Percentiles rank a stretch among this genome's conserved stretches.
Conservation (phyloP, 2,888 invertebrate genomes). For the Apodemia duryi region DNA sequence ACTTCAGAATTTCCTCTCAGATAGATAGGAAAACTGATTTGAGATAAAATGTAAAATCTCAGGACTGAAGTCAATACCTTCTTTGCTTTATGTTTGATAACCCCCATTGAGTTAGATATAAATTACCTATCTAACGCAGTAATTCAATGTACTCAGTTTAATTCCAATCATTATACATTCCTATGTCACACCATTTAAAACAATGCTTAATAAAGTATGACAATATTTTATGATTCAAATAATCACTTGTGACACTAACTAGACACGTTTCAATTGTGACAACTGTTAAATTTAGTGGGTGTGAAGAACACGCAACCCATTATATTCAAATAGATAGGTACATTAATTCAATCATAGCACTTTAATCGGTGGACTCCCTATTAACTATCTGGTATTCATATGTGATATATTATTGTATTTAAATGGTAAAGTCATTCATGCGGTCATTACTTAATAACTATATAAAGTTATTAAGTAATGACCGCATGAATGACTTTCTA, state of each 20-base stretch:
- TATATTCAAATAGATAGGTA: background rate
- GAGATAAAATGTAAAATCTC: too few species aligned
- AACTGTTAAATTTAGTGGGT: constrained; percentile 8
- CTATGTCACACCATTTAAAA: constrained; percentile 7
- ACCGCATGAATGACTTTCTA: too few species aligned
- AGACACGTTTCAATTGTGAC: constrained; percentile 45
- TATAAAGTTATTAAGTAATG: too few species aligned
- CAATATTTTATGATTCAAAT: constrained; percentile 56
- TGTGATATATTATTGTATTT: background rate
- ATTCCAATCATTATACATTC: background rate
- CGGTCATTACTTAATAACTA: too few species aligned
- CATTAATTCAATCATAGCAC: background rate
- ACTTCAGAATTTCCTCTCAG: too few species aligned
- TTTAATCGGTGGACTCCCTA: background rate
- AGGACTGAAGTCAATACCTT: too few species aligned
- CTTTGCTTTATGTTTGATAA: too few species aligned
- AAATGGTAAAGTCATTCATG: too few species aligned
- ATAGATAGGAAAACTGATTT: too few species aligned
- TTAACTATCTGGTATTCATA: too few species aligned
- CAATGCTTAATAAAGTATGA: constrained; percentile 40
- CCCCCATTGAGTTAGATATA: too few species aligned
- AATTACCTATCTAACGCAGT: background rate
- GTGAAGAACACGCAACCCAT: constrained; percentile 5
- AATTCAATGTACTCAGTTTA: background rate
- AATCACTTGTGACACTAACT: constrained; percentile 42